Percentiles rank a stretch among this genome's conserved stretches.
Evolutionary conservation across 2,797 vertebrate species (phyloP).

Genomic region (Clangula hyemalis): DNA sequence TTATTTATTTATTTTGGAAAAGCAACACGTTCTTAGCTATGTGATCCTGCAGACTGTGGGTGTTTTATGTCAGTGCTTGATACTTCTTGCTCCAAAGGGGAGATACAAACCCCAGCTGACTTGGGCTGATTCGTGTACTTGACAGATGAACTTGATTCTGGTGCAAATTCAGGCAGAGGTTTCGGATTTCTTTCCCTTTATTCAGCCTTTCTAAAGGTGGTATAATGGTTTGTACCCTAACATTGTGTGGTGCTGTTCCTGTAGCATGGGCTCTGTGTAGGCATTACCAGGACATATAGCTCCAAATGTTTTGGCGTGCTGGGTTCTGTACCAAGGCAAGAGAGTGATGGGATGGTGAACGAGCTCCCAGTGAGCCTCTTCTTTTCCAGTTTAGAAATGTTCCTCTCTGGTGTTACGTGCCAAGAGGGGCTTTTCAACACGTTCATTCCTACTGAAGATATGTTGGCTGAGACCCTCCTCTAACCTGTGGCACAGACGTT

Average conservation of each 20-base stretch:
- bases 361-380: neutral
- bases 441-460: neutral
- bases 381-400: neutral
- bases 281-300: neutral
- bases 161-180: neutral
- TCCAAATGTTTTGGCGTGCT: rapidly evolving
- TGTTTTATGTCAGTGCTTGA: neutral
- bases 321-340: neutral
- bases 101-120: neutral
- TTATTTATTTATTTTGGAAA: neutral
- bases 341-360: neutral
- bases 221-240: rapidly evolving
- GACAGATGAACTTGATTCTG: neutral
- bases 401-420: neutral
- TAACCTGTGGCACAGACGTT: rapidly evolving
- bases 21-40: neutral
- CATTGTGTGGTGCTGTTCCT: neutral
- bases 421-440: neutral
- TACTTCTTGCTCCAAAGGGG: neutral
- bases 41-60: neutral
- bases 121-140: neutral
- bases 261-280: rapidly evolving
- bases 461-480: neutral
- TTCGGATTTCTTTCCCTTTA: neutral
- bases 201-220: neutral